Base-by-base conservation (phyloP, 2,888 invertebrate genomes). In the Pegoplata infirma region DNA sequence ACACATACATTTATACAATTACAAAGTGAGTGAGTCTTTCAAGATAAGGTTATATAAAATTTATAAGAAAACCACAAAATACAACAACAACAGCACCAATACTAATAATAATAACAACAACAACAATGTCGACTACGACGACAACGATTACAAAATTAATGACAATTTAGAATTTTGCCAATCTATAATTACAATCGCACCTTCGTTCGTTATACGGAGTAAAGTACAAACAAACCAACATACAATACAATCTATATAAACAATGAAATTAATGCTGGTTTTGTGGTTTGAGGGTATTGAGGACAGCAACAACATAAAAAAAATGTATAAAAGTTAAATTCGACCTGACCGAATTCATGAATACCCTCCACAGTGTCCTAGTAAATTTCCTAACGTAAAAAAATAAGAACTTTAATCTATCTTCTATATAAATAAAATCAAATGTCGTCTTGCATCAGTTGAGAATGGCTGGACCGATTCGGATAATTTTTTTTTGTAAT, bases 151-250 rank as follows among this genome's bases (percentile, higher is more conserved):
- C 67, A 84, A 84, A 85, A 86, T 85, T 85, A 86, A 86, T 86
- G 86, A 84, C 84, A 86, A 83, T 84, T 83, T 85, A 83, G 84
- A 83, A 84, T 83, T 84, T 73, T 82, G 81, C 82, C 84, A 86
- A 86, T 86, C 86, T 86, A 83, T 86, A 86, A 86, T 86, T 86
- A 85, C 84, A 81, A 86, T 84, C 84, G 82, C 82, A 81, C 80
- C 81, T 76, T 47, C 28, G 53, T n/a, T n/a, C n/a, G n/a, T n/a
- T n/a, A n/a, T n/a, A n/a, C n/a, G n/a, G n/a, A n/a, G n/a, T n/a
- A n/a, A n/a, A n/a, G n/a, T n/a, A n/a, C n/a, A n/a, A n/a, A n/a
- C n/a, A n/a, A n/a, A n/a, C n/a, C n/a, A n/a, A 40, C 73, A 68
- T 46, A 36, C 66, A n/a, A 59, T 51, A 71, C 46, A 51, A 40